Conservation (phyloP, 2,113 vertebrate species). For the Stomatorhinus ivindoensis region DNA sequence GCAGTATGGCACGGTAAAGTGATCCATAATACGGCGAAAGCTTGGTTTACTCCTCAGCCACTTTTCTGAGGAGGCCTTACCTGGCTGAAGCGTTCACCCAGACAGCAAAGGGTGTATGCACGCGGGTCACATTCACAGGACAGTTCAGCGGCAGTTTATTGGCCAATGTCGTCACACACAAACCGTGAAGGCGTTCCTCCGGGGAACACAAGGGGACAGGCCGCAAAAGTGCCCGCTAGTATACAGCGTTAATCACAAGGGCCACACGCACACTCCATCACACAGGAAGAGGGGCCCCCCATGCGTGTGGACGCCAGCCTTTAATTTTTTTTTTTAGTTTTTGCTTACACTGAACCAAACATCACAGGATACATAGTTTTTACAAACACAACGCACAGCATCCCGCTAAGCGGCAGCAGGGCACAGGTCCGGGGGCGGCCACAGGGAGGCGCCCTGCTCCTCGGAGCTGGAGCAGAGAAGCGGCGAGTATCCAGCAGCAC, state of each 20-base stretch:
- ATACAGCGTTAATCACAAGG: neutral
- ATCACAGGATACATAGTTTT: conserved; percentile 71
- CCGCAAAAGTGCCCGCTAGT: neutral
- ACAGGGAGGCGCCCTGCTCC: neutral
- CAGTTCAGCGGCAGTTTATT: neutral
- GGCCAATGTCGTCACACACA: neutral
- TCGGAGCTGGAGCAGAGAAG: neutral
- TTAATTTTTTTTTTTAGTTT: conserved; percentile 43
- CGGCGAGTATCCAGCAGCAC: neutral
- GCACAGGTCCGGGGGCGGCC: conserved; percentile 32
- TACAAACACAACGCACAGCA: conserved; percentile 70
- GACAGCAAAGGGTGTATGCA: neutral
- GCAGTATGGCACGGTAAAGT: neutral
- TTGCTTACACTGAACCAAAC: conserved; percentile 72
- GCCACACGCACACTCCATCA: neutral
- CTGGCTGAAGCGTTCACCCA: neutral
- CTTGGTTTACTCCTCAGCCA: neutral
- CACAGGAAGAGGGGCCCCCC: neutral
- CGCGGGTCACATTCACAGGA: neutral
- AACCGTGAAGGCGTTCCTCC: neutral
- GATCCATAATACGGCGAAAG: neutral
- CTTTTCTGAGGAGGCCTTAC: neutral
- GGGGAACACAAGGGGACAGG: neutral
- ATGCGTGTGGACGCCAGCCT: conserved; percentile 44
- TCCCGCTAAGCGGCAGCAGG: conserved; percentile 36